Evolutionary conservation across 2,113 vertebrate genomes (phyloP).

Genomic region (Gopherus evgoodei): DNA sequence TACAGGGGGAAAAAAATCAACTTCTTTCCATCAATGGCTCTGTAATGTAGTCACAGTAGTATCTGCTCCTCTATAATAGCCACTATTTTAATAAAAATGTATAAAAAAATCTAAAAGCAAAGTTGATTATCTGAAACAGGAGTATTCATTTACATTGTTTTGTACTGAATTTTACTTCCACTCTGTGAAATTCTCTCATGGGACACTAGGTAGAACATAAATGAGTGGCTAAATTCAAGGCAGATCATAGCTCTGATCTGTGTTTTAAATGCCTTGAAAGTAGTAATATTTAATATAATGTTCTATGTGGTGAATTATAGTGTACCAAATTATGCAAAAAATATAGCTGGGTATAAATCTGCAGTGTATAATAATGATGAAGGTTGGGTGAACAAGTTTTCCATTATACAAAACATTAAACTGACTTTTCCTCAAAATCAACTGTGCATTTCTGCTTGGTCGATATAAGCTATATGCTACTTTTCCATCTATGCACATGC

Average conservation of each 20-base stretch:
- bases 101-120: background rate
- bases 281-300: background rate
- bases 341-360: background rate
- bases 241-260: background rate
- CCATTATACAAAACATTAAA: background rate
- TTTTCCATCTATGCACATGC: background rate
- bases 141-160: background rate
- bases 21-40: background rate
- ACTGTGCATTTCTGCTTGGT: background rate
- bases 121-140: fast-evolving
- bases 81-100: background rate
- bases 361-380: background rate
- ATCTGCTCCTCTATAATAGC: background rate
- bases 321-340: background rate
- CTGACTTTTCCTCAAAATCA: background rate
- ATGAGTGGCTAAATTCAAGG: background rate
- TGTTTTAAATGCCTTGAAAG: background rate
- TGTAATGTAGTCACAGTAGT: background rate
- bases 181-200: background rate
- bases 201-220: background rate
- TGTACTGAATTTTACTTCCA: fast-evolving
- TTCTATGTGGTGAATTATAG: background rate
- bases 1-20: background rate
- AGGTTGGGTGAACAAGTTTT: background rate
- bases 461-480: background rate